Evolutionary conservation across 2,797 vertebrate genomes (phyloP).

Genomic region (Simalia tracyae): DNA sequence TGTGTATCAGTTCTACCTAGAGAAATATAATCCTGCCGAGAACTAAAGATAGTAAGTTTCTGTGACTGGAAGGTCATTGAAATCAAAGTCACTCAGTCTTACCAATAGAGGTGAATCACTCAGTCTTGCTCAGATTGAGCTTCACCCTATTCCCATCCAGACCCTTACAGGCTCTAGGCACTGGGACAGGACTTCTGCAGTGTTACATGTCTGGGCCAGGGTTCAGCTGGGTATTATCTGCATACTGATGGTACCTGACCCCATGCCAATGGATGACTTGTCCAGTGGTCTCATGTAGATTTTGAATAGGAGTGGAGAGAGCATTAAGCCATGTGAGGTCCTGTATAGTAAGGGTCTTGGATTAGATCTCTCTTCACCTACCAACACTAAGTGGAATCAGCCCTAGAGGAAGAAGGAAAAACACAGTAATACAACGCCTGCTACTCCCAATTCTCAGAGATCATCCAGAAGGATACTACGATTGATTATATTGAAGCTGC

Average conservation of each 20-base stretch:
- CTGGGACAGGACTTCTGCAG: no score
- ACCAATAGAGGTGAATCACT: no score
- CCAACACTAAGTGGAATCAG: background rate
- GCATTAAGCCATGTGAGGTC: background rate
- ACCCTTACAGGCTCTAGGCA: no score
- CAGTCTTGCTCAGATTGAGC: no score
- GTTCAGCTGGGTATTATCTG: background rate
- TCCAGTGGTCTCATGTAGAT: background rate
- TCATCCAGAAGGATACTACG: background rate
- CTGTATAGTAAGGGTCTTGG: background rate
- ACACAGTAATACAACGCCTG: background rate
- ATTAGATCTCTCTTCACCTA: background rate
- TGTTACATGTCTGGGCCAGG: background rate
- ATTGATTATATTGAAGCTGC: background rate
- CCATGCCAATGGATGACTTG: background rate
- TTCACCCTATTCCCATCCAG: no score
- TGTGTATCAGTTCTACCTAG: background rate
- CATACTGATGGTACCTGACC: background rate
- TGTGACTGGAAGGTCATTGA: no score
- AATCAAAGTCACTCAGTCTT: no score
- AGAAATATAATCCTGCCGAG: background rate
- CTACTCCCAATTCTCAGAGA: background rate
- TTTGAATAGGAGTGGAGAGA: background rate
- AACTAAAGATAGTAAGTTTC: background rate
- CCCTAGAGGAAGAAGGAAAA: background rate